Conservation (phyloP, 1,140 invertebrate genomes). For the Euura lappo region DNA sequence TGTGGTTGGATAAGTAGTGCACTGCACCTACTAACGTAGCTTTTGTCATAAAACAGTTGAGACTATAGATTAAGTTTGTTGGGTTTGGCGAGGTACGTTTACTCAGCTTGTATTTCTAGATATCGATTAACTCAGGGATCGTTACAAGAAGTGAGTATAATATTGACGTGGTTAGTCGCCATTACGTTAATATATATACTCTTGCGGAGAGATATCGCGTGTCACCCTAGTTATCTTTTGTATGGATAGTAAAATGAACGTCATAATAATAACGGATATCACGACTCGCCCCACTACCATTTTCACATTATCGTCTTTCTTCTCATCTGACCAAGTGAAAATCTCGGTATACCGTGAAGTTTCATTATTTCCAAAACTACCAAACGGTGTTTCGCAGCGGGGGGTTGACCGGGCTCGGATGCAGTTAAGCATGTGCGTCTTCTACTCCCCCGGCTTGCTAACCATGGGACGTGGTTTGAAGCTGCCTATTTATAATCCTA, state of each 20-base stretch:
- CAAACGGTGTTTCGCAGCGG: not conserved
- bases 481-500: conserved; percentile 48
- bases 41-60: conserved; percentile 12
- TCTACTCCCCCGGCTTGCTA: conserved; percentile 32
- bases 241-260: not conserved
- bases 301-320: too few species aligned
- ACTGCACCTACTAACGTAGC: not conserved
- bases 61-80: conserved; percentile 46
- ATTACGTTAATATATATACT: not conserved
- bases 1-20: too few species aligned
- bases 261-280: too few species aligned
- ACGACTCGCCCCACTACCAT: too few species aligned
- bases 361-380: too few species aligned
- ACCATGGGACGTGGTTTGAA: conserved; percentile 38
- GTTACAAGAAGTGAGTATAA: not conserved
- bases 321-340: too few species aligned
- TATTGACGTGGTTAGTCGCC: not conserved
- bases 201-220: not conserved
- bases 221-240: not conserved
- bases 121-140: not conserved
- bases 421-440: not conserved
- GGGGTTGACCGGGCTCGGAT: not conserved
- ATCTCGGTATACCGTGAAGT: too few species aligned
- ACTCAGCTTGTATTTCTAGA: not conserved
- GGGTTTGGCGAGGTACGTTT: not conserved